Evolutionary conservation across 1,140 invertebrate species (phyloP).

Genomic region (Drosophila eugracilis): DNA sequence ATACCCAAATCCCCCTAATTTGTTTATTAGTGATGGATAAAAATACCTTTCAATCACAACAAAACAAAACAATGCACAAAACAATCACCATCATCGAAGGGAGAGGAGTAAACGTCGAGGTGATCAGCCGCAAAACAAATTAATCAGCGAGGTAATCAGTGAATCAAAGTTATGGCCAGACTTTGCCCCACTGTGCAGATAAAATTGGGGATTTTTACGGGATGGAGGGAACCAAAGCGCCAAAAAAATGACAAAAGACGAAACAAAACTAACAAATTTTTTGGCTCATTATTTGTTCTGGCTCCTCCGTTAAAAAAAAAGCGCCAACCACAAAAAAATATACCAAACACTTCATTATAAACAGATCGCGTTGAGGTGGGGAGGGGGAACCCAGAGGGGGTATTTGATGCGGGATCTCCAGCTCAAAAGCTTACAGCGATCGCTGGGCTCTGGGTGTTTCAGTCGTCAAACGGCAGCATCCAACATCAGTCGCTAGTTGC

Average conservation of each 20-base stretch:
- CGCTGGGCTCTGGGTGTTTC: slow-evolving; percentile 42
- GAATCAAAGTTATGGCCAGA: slow-evolving; percentile 5
- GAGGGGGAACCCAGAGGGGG: slow-evolving; percentile 3
- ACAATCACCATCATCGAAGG: slow-evolving; percentile 4
- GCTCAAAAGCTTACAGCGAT: slow-evolving; percentile 72
- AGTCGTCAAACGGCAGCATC: slow-evolving; percentile 77
- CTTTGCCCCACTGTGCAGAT: slow-evolving; percentile 39
- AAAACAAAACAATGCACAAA: slow-evolving; percentile 34
- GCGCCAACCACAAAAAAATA: slow-evolving; percentile 36
- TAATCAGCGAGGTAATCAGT: slow-evolving; percentile 72
- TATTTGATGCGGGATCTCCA: slow-evolving; percentile 23
- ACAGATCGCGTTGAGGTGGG: slow-evolving; percentile 13
- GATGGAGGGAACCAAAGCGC: slow-evolving; percentile 8
- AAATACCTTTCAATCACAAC: slow-evolving; percentile 34
- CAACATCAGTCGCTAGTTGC: slow-evolving; percentile 68
- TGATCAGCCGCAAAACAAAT: slow-evolving; percentile 40
- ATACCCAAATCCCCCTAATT: not conserved
- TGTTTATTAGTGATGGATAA: slow-evolving; percentile 12
- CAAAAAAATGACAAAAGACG: slow-evolving; percentile 54
- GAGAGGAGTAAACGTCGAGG: slow-evolving; percentile 1
- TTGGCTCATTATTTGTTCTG: slow-evolving; percentile 70
- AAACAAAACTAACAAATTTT: slow-evolving; percentile 57
- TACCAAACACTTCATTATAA: slow-evolving; percentile 64
- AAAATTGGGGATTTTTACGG: slow-evolving; percentile 5
- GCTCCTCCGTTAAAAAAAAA: slow-evolving; percentile 40